These are phyloP conservation scores for Jacana jacana DNA, from an alignment of 2,113 vertebrate species.

Conservation along the genomic window DNA sequence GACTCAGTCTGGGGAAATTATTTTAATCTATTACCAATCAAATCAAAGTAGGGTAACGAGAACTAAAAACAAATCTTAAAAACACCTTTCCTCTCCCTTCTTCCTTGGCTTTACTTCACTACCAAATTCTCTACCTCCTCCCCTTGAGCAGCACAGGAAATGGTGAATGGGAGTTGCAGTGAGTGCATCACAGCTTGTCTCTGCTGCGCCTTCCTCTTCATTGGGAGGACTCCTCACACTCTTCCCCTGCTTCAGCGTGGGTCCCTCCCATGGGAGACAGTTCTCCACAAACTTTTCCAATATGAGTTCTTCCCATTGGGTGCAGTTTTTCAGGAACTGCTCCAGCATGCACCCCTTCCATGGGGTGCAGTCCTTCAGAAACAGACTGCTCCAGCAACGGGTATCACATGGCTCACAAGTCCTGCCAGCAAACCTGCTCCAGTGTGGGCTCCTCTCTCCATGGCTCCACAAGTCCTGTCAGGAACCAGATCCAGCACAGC, in stretches of 20 bases:
- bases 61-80: neutral
- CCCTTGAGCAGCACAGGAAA: neutral
- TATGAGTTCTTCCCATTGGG: neutral
- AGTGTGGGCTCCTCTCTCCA: neutral
- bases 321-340: neutral
- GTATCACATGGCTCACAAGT: neutral
- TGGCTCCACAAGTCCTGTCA: neutral
- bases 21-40: neutral
- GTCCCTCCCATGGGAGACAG: neutral
- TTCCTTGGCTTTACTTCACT: neutral
- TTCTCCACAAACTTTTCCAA: neutral
- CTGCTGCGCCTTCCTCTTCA: neutral
- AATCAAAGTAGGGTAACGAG: neutral
- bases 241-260: neutral
- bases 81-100: neutral
- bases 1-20: neutral
- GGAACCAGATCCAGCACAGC: neutral
- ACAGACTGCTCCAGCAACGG: neutral
- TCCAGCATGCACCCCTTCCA: neutral
- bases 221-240: neutral
- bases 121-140: neutral
- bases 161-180: neutral
- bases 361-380: neutral
- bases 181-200: neutral
- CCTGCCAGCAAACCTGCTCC: neutral